A percentile compares a stretch with the other conserved stretches of the same genome.
These are phyloP conservation scores for Colius striatus DNA, from an alignment of 2,113 vertebrate genomes.

Conservation along the genomic window DNA sequence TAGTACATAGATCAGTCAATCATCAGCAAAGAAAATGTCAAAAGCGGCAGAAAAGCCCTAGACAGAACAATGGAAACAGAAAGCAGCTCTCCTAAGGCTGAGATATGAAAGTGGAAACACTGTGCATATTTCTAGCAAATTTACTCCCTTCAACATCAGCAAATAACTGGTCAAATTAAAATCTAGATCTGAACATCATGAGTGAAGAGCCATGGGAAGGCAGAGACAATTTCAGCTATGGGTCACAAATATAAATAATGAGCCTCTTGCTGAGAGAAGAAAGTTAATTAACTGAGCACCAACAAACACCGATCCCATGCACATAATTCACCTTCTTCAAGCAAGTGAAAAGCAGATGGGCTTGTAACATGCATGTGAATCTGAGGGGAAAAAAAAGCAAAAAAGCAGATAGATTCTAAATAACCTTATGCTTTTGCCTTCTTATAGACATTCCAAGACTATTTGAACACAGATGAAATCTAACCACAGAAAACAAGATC, in stretches of 20 bases:
- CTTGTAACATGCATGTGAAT: not conserved
- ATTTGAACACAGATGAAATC: not conserved
- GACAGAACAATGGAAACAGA: not conserved
- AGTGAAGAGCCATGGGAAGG: not conserved
- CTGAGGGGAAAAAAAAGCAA: not conserved
- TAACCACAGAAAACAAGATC: not conserved
- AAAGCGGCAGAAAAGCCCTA: not conserved
- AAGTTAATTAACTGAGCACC: not conserved
- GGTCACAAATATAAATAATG: not conserved
- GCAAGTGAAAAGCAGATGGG: not conserved
- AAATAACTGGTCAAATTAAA: not conserved
- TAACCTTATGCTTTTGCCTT: not conserved
- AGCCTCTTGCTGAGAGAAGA: not conserved
- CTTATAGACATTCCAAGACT: not conserved
- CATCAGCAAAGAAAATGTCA: not conserved
- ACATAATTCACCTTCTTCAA: not conserved
- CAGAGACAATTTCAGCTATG: not conserved
- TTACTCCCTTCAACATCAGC: not conserved
- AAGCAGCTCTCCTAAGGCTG: not conserved
- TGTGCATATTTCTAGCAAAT: not conserved
- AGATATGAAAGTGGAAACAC: not conserved
- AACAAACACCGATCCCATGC: not conserved
- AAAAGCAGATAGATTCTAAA: not conserved
- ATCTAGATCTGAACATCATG: not conserved
- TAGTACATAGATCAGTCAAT: fast-evolving